These are phyloP conservation scores for Tiliacea aurago DNA, from an alignment of 2,888 invertebrate species.

Conservation along the genomic window DNA sequence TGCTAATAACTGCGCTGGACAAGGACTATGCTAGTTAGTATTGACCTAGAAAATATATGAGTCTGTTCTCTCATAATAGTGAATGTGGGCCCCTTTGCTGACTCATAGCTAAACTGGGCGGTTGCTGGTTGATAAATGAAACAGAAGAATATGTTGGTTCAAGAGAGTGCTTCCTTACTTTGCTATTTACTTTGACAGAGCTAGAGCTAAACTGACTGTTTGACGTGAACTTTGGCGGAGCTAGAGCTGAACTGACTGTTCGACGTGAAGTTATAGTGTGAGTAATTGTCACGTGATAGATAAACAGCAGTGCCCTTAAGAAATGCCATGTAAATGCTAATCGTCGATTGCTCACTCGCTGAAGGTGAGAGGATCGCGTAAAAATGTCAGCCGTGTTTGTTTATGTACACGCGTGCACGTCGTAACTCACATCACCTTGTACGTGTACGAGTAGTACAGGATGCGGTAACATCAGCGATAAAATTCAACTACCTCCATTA, in stretches of 20 bases:
- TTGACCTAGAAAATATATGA: neutral
- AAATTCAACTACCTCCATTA: conserved; percentile 50
- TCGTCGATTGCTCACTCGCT: conserved; percentile 77
- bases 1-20: neutral
- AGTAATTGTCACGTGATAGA: conserved; percentile 42
- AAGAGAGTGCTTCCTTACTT: too few species aligned
- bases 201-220: too few species aligned
- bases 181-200: too few species aligned
- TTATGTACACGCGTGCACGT: conserved; percentile 39
- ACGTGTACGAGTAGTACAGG: conserved; percentile 12
- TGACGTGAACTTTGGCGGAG: too few species aligned
- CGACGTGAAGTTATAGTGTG: conserved; percentile 8
- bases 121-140: too few species aligned
- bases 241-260: too few species aligned
- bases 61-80: neutral
- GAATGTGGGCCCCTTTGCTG: too few species aligned
- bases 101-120: too few species aligned
- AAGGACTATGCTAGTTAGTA: neutral
- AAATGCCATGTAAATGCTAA: conserved; percentile 89
- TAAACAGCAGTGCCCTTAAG: conserved; percentile 74
- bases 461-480: conserved; percentile 40
- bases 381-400: conserved; percentile 69
- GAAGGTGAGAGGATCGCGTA: conserved; percentile 79
- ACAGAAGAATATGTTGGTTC: too few species aligned
- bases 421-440: conserved; percentile 35